Evolutionary conservation across 1,140 invertebrate genomes (phyloP).

Genomic region (Anoplolepis gracilipes): DNA sequence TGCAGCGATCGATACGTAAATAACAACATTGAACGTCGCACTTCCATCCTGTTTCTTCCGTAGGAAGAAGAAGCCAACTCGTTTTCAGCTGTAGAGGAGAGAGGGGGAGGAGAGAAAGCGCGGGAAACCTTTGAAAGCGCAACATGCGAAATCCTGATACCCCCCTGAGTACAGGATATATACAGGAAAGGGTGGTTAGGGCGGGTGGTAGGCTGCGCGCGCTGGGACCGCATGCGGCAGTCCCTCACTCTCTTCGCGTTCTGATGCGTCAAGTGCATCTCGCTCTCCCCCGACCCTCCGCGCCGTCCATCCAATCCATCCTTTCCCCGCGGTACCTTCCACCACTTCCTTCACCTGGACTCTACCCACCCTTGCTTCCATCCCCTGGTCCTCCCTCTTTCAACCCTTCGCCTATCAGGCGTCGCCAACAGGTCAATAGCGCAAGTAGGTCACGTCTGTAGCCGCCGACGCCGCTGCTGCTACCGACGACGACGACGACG

Average conservation of each 20-base stretch:
- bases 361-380: slow-evolving; percentile 58
- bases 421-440: slow-evolving; percentile 80
- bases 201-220: slow-evolving; percentile 77
- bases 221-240: slow-evolving; percentile 82
- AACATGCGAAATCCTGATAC: slow-evolving; percentile 38
- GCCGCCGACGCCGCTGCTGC: slow-evolving; percentile 56
- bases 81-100: neutral
- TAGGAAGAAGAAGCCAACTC: slow-evolving; percentile 27
- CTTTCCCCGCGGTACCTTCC: slow-evolving; percentile 57
- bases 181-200: slow-evolving; percentile 61
- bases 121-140: slow-evolving; percentile 40
- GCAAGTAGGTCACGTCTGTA: slow-evolving; percentile 81
- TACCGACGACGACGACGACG: slow-evolving; percentile 42
- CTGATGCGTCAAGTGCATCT: slow-evolving; percentile 82
- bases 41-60: neutral
- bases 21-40: slow-evolving; percentile 22
- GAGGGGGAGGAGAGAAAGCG: neutral
- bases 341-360: slow-evolving; percentile 69
- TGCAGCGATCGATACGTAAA: neutral
- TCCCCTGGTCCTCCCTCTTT: slow-evolving; percentile 53
- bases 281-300: slow-evolving; percentile 60
- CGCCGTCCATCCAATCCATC: slow-evolving; percentile 13
- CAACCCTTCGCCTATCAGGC: slow-evolving; percentile 69
- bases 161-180: neutral
- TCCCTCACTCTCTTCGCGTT: slow-evolving; percentile 75